Percentiles rank a stretch among this genome's conserved stretches.
Evolutionary conservation across 1,140 invertebrate genomes (phyloP).

Genomic region (Sipha flava): DNA sequence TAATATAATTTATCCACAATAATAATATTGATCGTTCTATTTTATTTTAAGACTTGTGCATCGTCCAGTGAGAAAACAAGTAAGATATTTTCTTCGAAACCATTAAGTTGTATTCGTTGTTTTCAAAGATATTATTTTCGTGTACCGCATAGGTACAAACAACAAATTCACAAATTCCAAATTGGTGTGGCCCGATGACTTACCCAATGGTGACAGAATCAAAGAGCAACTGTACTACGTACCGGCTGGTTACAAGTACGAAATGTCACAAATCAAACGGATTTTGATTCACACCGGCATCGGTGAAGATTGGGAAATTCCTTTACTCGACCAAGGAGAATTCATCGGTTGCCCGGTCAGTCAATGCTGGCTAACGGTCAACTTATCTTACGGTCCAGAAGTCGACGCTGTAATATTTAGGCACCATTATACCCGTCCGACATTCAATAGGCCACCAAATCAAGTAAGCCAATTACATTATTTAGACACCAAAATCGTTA

Average conservation of each 20-base stretch:
- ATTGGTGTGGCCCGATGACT: conserved; percentile 53
- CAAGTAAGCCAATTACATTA: conserved; percentile 48
- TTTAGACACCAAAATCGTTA: neutral
- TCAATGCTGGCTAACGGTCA: conserved; percentile 65
- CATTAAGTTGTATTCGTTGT: too few relatives aligned
- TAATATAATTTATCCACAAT: too few relatives aligned
- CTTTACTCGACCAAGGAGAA: conserved; percentile 53
- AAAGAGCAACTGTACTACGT: conserved; percentile 66
- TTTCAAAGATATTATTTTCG: too few relatives aligned
- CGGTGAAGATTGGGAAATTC: neutral
- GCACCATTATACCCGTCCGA: conserved; percentile 65
- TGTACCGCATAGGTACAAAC: too few relatives aligned
- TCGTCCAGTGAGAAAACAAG: too few relatives aligned
- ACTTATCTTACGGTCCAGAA: conserved; percentile 57
- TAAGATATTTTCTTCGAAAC: too few relatives aligned
- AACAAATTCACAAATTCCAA: too few relatives aligned
- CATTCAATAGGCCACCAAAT: conserved; percentile 55
- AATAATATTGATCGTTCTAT: too few relatives aligned
- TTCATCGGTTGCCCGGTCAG: conserved; percentile 67
- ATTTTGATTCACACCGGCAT: conserved; percentile 73
- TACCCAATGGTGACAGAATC: conserved; percentile 54
- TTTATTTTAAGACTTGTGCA: too few relatives aligned
- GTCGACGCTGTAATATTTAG: conserved; percentile 84
- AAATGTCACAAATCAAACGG: conserved; percentile 50
- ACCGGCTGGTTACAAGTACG: conserved; percentile 43